Conservation (phyloP, 2,797 vertebrate species). For the Danio kyathit region DNA sequence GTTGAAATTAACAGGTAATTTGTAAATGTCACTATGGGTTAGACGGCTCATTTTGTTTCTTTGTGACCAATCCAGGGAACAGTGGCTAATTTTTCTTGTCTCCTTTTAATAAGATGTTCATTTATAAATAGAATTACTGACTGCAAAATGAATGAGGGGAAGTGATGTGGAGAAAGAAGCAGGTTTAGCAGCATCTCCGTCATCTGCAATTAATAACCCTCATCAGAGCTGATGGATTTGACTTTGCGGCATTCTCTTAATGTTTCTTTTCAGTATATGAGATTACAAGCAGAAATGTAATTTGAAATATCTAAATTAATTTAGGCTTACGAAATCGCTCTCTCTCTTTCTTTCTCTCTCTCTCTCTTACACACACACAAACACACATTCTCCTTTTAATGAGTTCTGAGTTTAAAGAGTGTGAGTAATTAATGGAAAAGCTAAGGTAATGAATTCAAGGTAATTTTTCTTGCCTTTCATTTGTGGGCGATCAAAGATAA, state of each 20-base stretch:
- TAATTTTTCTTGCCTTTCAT: conserved; percentile 70
- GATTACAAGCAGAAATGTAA: conserved; percentile 89
- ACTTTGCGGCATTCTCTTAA: conserved; percentile 87
- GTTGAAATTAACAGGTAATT: conserved; percentile 99
- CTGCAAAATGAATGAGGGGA: conserved; percentile 97
- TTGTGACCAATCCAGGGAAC: conserved; percentile 91
- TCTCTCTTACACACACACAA: conserved; percentile 18
- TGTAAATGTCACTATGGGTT: conserved; percentile 99
- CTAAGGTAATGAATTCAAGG: conserved; percentile 71
- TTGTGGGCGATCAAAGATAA: conserved; percentile 69
- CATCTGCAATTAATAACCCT: conserved; percentile 93
- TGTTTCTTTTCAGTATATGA: conserved; percentile 89
- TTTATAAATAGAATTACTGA: conserved; percentile 99
- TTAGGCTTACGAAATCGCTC: conserved; percentile 75
- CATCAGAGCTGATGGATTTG: conserved; percentile 90
- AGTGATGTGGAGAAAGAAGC: conserved; percentile 89
- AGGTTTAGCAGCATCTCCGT: conserved; percentile 87
- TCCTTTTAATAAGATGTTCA: conserved; percentile 98
- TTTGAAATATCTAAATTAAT: conserved; percentile 91
- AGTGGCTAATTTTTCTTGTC: conserved; percentile 96
- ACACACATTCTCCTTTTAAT: conserved; percentile 70
- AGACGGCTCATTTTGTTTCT: conserved; percentile 98
- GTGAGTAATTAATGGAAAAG: conserved; percentile 82
- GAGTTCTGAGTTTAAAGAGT: conserved; percentile 84
- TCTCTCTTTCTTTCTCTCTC: background rate